Base-by-base conservation (phyloP, 2,888 invertebrate species). In the Trichogramma dendrolimi region DNA sequence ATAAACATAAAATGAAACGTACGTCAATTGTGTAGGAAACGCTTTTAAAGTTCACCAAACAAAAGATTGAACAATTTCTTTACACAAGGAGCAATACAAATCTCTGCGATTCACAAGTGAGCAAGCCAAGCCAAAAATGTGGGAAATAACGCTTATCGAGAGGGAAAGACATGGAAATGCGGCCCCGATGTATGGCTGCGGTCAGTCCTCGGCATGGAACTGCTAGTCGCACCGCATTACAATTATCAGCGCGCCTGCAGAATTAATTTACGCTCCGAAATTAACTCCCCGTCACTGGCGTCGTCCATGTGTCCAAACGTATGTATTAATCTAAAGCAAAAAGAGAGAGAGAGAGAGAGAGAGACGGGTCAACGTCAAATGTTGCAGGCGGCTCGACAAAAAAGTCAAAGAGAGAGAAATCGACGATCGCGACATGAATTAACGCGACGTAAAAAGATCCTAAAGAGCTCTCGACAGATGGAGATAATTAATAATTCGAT, bases 401-500 rank as follows among this genome's bases (percentile, higher is more conserved):
- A 76, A 76, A 75, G 73, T 73, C 73, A 73, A 72, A 72, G 71
- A 64, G 56, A 60, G 62, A 65, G 66, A 66, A 27, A 65, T 65
- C 60, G 66, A 67, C 59, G 66, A 64, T 63, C 63, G 62, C 61
- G 59, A 60, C 62, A 39, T 39, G n/a, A 52, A 52, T 67, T 67
- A 67, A 57, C 68, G 65, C 62, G 69, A 67, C 68, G 68, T 66
- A 61, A 67, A 64, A 62, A 64, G 59, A 44, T 47, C 55, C 41
- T 27, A 27, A 27, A 27, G 27, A 27, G 27, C 27, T 27, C 27
- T 2, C 27, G 27, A 27, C 27, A 27, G 27, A 27, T 27, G 61
- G 56, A 66, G 71, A 73, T 74, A 75, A 78, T 77, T 77, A 77
- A 77, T 78, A 77, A 77, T 76, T 76, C 73, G 75, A 72, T 68